A percentile compares a stretch with the other conserved stretches of the same genome.
phyloP scores from a whole-genome alignment of 2,888 invertebrate genomes.

The Cheilosia scutellata region DNA sequence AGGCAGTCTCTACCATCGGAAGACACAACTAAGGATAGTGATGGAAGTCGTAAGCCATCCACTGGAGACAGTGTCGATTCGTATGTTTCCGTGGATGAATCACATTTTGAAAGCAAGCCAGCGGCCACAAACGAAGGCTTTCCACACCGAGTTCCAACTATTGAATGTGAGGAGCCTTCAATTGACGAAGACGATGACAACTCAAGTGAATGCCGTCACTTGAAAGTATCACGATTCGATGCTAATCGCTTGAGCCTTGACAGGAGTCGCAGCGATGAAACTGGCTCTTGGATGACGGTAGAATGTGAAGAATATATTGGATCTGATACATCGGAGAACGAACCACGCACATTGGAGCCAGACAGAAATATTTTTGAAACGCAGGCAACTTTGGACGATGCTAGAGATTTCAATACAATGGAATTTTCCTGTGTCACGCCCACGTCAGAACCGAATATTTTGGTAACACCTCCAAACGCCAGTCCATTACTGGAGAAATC shows the following conservation, averaged over 20 bases:
- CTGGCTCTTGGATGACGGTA: slow-evolving; percentile 88
- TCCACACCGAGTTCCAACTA: slow-evolving; percentile 83
- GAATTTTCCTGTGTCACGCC: slow-evolving; percentile 83
- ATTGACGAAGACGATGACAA: slow-evolving; percentile 82
- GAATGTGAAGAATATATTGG: slow-evolving; percentile 89
- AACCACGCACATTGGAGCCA: slow-evolving; percentile 82
- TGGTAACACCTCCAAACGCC: slow-evolving; percentile 87
- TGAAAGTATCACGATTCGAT: slow-evolving; percentile 81
- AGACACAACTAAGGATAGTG: slow-evolving; percentile 81
- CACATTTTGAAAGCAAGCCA: slow-evolving; percentile 85
- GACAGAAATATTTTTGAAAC: slow-evolving; percentile 84
- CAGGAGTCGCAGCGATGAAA: slow-evolving; percentile 88
- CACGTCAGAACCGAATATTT: slow-evolving; percentile 84
- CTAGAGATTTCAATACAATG: slow-evolving; percentile 85
- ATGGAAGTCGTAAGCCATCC: slow-evolving; percentile 83
- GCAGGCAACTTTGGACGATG: slow-evolving; percentile 87
- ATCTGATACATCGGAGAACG: slow-evolving; percentile 87
- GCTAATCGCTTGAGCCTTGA: slow-evolving; percentile 82
- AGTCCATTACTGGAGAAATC: slow-evolving; percentile 86
- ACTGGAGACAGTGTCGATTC: slow-evolving; percentile 85
- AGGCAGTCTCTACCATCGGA: slow-evolving; percentile 85
- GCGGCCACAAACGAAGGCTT: slow-evolving; percentile 81
- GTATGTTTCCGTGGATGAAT: slow-evolving; percentile 86
- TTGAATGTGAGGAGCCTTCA: slow-evolving; percentile 84
- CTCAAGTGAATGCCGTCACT: slow-evolving; percentile 81